These are phyloP conservation scores for Probaryconus sp. DNA, from an alignment of 1,140 invertebrate species.

Conservation along the genomic window DNA sequence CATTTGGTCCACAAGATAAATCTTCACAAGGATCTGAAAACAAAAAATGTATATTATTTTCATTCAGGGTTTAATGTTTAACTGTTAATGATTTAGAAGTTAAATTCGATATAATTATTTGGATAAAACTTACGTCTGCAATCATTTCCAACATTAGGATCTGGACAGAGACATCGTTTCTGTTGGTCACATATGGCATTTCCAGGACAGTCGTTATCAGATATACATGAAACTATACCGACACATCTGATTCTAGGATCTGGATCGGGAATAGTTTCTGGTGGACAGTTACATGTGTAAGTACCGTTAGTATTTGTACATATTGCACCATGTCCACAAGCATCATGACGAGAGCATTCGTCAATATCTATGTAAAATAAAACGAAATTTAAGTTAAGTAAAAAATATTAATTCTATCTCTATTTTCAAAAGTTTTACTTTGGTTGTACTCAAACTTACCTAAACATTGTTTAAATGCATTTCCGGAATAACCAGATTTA, in stretches of 20 bases:
- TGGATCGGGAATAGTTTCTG: slow-evolving; percentile 88
- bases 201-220: slow-evolving; percentile 89
- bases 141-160: slow-evolving; percentile 93
- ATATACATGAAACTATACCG: slow-evolving; percentile 86
- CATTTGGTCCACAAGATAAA: slow-evolving; percentile 89
- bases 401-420: slow-evolving; percentile 8
- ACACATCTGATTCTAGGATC: slow-evolving; percentile 88
- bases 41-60: not conserved
- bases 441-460: slow-evolving; percentile 75
- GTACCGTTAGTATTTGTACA: slow-evolving; percentile 89
- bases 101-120: slow-evolving; percentile 8
- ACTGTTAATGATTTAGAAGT: too few relatives aligned
- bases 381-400: not conserved
- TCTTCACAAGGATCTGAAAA: slow-evolving; percentile 91
- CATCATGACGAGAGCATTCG: slow-evolving; percentile 84
- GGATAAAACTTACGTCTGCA: slow-evolving; percentile 94
- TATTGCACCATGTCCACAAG: slow-evolving; percentile 88
- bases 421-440: not conserved
- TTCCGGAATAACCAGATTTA: slow-evolving; percentile 87
- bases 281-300: slow-evolving; percentile 88
- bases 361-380: slow-evolving; percentile 82
- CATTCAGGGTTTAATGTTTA: not conserved
- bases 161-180: slow-evolving; percentile 90
- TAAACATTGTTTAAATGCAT: slow-evolving; percentile 86
- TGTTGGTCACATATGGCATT: slow-evolving; percentile 90